A percentile compares a stretch with the other conserved stretches of the same genome.
phyloP scores from a whole-genome alignment of 2,888 invertebrate genomes.

The Electrophaes corylata region DNA sequence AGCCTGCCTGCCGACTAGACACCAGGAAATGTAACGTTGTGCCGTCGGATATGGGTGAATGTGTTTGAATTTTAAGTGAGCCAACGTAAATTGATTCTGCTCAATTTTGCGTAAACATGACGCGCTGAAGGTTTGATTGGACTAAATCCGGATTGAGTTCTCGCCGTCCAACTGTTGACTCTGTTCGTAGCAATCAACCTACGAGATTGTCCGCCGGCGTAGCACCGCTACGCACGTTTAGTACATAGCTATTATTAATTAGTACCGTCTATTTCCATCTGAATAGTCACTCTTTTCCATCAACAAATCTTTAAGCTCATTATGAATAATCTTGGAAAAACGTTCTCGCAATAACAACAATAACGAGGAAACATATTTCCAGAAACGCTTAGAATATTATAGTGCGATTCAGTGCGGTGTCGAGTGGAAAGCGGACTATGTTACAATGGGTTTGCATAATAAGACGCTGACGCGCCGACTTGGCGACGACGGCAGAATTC shows the following conservation, averaged over 20 bases:
- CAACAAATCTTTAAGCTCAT: background rate
- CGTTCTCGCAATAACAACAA: constrained; percentile 17
- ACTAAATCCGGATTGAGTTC: constrained; percentile 52
- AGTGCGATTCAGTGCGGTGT: constrained; percentile 45
- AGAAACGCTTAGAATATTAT: constrained; percentile 43
- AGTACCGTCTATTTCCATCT: constrained; percentile 2
- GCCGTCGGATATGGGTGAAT: constrained; percentile 65
- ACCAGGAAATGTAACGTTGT: constrained; percentile 63
- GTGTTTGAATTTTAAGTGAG: constrained; percentile 69
- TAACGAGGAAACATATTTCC: constrained; percentile 23
- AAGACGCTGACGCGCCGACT: constrained; percentile 55
- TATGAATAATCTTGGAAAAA: constrained; percentile 12
- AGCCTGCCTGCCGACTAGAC: constrained; percentile 51
- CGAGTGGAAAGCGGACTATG: constrained; percentile 44
- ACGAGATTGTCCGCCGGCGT: constrained; percentile 34
- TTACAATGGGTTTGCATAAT: constrained; percentile 62
- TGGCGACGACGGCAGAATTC: constrained; percentile 30
- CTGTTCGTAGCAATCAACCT: constrained; percentile 36
- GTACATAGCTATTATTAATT: constrained; percentile 4
- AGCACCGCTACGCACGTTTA: constrained; percentile 29
- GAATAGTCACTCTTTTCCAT: background rate
- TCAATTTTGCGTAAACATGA: constrained; percentile 62
- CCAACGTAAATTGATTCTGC: constrained; percentile 62
- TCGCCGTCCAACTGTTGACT: constrained; percentile 46
- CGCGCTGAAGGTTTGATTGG: constrained; percentile 58